Percentiles rank a stretch among this genome's conserved stretches.
Evolutionary conservation across 37 sponge, comb jelly and placozoan species (phyloP).

Genomic region (Cliona cf. orientalis): DNA sequence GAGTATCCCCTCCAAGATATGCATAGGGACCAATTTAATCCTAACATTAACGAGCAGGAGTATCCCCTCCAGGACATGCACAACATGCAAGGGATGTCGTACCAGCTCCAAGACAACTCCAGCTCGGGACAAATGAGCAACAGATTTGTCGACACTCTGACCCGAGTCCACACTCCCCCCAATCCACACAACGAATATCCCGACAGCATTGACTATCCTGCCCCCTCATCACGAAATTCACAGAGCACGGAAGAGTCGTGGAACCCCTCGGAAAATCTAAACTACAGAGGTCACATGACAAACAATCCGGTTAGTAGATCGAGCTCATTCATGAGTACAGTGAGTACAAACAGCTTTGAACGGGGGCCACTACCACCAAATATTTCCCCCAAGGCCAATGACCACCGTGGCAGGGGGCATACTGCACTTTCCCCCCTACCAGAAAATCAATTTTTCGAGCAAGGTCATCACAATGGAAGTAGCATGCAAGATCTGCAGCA

Average conservation of each 20-base stretch:
- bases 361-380: neutral
- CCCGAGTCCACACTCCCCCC: constrained; percentile 26
- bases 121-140: constrained; percentile 2
- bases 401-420: neutral
- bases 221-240: neutral
- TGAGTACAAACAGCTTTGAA: constrained; percentile 15
- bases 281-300: constrained; percentile 30
- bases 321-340: neutral
- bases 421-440: neutral
- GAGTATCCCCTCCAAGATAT: neutral
- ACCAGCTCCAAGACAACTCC: too few relatives aligned
- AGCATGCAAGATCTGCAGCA: neutral
- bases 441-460: neutral
- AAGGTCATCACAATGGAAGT: neutral
- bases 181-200: neutral
- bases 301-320: constrained; percentile 7
- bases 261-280: neutral
- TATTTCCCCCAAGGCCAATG: neutral
- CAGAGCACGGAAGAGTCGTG: neutral
- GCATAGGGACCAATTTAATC: too few relatives aligned
- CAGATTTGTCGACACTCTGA: constrained; percentile 16
- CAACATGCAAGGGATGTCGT: too few relatives aligned
- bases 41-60: neutral
- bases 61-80: neutral
- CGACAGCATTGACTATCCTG: neutral